Percentiles rank a stretch among this genome's conserved stretches.
These are phyloP conservation scores for Colinus virginianus DNA, from an alignment of 2,113 vertebrate genomes.

Conservation along the genomic window DNA sequence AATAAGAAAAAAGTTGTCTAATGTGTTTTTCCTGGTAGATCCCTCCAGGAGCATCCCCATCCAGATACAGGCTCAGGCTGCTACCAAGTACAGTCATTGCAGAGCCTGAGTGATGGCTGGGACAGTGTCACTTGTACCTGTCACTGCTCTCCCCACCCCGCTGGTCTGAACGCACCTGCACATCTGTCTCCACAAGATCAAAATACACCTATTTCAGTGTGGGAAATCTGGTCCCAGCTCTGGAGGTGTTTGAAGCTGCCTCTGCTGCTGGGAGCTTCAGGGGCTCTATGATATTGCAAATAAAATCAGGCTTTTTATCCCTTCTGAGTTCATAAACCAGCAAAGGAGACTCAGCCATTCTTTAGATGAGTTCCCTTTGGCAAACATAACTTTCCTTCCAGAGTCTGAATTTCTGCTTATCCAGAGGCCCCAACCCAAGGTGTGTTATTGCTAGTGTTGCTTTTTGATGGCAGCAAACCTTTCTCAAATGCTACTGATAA, in stretches of 20 bases:
- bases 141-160: neutral
- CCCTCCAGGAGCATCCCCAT: neutral
- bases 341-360: neutral
- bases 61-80: neutral
- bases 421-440: neutral
- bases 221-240: neutral
- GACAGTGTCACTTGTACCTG: neutral
- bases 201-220: neutral
- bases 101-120: neutral
- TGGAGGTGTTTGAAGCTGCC: neutral
- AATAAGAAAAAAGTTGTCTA: neutral
- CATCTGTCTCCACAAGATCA: neutral
- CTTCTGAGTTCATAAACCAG: neutral
- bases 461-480: neutral
- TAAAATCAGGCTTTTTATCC: neutral
- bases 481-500: neutral
- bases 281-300: neutral
- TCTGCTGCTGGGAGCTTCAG: neutral
- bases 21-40: constrained; percentile 34
- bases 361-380: constrained; percentile 1
- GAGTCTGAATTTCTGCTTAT: neutral
- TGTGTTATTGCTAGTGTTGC: neutral
- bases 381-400: neutral
- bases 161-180: neutral
- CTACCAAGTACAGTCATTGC: neutral